Base-by-base conservation (phyloP, 2,797 vertebrate species). In the Lutjanus argentimaculatus region DNA sequence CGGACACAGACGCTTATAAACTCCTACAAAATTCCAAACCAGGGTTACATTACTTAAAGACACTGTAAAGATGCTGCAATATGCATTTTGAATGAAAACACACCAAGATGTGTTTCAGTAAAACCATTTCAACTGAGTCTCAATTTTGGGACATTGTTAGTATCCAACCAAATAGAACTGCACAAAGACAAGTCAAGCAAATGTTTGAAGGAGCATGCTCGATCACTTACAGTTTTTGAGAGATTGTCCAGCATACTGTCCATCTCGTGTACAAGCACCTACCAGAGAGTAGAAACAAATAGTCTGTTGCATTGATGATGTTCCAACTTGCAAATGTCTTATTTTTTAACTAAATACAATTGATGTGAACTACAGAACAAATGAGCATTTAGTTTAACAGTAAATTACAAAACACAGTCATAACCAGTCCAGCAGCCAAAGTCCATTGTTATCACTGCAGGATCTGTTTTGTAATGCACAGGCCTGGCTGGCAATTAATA, bases 1-100 rank as follows among this genome's bases (percentile, higher is more conserved):
- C 90, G 92, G 40, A 99, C 97, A 92, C 96, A 96, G 67, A 99
- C 93, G 30, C 95, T 97, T 65, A 98, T 91, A 72, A 98, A 97
- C 77, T 99, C 98, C 98, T 99, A 91, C n/a, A 95, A 94, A 64
- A 76, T 19, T 22, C 2, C 62, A 68, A 56, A 49, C 3, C 9
- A 56, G 8, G 14, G 1, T 17, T 62, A 0, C 0, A 21, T 82
- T 55, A 43, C 15, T 49, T 36, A 52, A 21, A 19, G 3, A 3
- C 0, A 3, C 12, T 8, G 10, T 17, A 15, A 56, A 61, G 9
- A 52, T 43, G 7, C 6, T 25, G 8, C 1, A 13, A 5, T 30
- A 9, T 6, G 1, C 14, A 6, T 16, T 30, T 43, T 15, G 30
- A 58, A 9, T 45, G 0, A 48, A 67, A 58, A 75, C 4, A 71